Conservation (phyloP, 1,140 invertebrate species). For the Calycopis cecrops region DNA sequence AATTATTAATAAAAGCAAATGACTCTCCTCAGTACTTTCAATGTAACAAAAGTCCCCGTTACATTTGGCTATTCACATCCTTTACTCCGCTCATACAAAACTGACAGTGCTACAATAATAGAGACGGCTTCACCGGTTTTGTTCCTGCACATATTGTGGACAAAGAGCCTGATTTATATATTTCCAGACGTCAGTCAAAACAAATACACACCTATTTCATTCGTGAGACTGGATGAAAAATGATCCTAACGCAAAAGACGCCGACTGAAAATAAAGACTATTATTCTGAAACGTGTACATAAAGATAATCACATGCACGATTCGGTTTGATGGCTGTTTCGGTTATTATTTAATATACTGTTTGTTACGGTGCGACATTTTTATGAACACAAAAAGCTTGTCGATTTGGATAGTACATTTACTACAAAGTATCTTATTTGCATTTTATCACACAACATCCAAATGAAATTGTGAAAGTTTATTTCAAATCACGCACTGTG, state of each 20-base stretch:
- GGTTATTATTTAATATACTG: not conserved
- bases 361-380: no score
- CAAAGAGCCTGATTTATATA: slow-evolving; percentile 25
- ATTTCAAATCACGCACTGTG: no score
- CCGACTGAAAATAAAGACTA: slow-evolving; percentile 22
- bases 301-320: slow-evolving; percentile 12
- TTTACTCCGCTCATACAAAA: slow-evolving; percentile 5
- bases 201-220: slow-evolving; percentile 28
- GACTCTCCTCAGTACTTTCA: no score
- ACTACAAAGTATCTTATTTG: no score
- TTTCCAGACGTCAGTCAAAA: slow-evolving; percentile 24
- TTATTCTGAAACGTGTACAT: slow-evolving; percentile 12
- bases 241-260: slow-evolving; percentile 26
- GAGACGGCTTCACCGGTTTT: not conserved
- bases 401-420: no score
- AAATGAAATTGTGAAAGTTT: no score
- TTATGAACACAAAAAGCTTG: no score
- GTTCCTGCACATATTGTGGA: not conserved
- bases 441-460: no score
- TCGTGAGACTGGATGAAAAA: slow-evolving; percentile 26
- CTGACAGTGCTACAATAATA: not conserved
- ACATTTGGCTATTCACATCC: slow-evolving; percentile 14
- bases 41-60: not conserved
- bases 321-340: slow-evolving; percentile 5
- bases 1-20: no score